phyloP scores from a whole-genome alignment of 64 coral and sea anemone genomes.

The Montipora capricornis region DNA sequence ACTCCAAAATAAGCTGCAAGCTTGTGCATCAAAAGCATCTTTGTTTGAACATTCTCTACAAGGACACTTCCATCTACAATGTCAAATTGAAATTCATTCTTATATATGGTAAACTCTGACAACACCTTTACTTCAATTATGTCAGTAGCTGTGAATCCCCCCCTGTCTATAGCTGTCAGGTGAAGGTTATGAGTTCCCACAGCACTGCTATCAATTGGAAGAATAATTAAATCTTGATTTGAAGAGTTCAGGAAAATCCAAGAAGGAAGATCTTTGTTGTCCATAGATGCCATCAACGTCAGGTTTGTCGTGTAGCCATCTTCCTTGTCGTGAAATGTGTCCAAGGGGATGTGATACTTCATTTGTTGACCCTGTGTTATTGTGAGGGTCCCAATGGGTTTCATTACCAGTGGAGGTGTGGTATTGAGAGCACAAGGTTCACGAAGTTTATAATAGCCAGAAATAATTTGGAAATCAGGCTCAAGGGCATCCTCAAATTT shows the following conservation, averaged over 20 bases:
- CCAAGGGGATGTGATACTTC: constrained; percentile 15
- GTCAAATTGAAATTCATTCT: constrained; percentile 29
- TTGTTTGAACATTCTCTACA: not conserved
- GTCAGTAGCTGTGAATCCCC: constrained; percentile 17
- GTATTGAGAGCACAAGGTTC: not conserved
- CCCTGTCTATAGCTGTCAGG: constrained; percentile 16
- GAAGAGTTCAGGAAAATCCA: constrained; percentile 47
- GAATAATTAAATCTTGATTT: constrained; percentile 17
- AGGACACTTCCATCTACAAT: not conserved
- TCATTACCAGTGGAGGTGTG: not conserved
- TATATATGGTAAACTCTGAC: constrained; percentile 1
- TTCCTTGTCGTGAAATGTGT: constrained; percentile 66
- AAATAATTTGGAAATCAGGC: constrained; percentile 40
- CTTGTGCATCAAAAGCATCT: constrained; percentile 10
- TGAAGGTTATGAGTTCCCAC: constrained; percentile 40
- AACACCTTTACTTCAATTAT: constrained; percentile 27
- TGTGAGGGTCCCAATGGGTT: not conserved
- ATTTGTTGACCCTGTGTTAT: constrained; percentile 9
- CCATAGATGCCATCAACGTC: not conserved
- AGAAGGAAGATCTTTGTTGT: not conserved
- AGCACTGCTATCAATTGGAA: not conserved
- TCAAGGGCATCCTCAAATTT: constrained; percentile 7
- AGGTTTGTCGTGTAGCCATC: constrained; percentile 50
- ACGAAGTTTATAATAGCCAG: constrained; percentile 20
- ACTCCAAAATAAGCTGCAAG: constrained; percentile 58